These are phyloP conservation scores for Phasia obesa DNA, from an alignment of 2,888 invertebrate species.

Conservation along the genomic window DNA sequence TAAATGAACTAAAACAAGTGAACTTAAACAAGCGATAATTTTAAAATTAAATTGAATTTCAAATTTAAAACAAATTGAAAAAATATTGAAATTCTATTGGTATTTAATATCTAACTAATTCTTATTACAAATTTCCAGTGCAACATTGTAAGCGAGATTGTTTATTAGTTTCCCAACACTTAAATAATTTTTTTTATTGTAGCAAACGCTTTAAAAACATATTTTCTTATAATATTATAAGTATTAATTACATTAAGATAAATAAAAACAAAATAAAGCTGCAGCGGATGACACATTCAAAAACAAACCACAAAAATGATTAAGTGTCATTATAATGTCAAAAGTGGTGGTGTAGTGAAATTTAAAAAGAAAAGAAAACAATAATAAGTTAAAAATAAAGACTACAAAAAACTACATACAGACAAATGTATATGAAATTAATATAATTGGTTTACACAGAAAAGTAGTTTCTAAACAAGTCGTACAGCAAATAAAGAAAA, in stretches of 20 bases:
- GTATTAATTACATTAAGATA: conserved; percentile 3
- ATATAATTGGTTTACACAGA: not conserved
- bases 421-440: not conserved
- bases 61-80: no score
- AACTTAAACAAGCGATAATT: no score
- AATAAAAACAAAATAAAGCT: conserved; percentile 25
- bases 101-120: no score
- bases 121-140: no score
- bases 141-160: no score
- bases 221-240: conserved; percentile 13
- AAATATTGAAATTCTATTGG: no score
- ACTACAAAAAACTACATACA: conserved; percentile 6
- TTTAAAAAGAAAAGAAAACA: conserved; percentile 3
- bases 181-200: not conserved
- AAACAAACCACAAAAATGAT: conserved; percentile 51
- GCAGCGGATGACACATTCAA: conserved; percentile 50
- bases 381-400: conserved; percentile 28
- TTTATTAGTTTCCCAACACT: no score
- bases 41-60: no score
- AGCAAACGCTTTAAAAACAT: conserved; percentile 36
- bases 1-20: no score
- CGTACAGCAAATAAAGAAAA: not conserved
- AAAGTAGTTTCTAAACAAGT: conserved; percentile 12
- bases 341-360: conserved; percentile 41
- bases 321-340: conserved; percentile 37